Evolutionary conservation across 2,888 invertebrate genomes (phyloP), one percentile per base, ranked within the genome.

Genomic region (Alcis repandata): DNA sequence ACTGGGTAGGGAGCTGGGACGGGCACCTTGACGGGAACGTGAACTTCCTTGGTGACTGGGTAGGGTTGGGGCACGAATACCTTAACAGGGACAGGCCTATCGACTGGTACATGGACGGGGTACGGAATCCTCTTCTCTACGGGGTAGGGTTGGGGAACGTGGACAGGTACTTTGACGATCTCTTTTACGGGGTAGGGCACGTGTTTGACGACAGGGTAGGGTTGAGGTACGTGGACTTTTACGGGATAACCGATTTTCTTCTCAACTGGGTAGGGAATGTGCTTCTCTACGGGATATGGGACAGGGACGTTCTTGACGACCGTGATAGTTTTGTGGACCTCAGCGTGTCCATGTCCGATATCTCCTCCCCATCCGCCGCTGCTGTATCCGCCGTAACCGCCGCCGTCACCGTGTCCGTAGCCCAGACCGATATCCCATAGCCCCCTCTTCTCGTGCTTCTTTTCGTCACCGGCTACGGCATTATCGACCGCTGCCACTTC

Each of bases 401-500:
- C 85, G 20, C 88, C 85, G 54, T 54, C 62, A 27, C 69, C 71
- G 43, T 86, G 84, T 67, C 91, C 92, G 70, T 92, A 94, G 66
- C 94, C 94, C 66, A 94, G 91, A 72, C 94, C 94, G 70, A 85
- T 83, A 63, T 94, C 91, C 77, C 94, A 94, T 63, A 97, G 89
- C 61, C 97, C 97, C 78, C 97, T 95, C 85, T 97, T 97, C 74
- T 96, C 96, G 83, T 96, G 96, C 75, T 96, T 95, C 82, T 96
- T 96, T 69, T 95, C 95, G 59, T 88, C 93, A 53, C 85, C 88
- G 68, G 94, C 90, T 76, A 91, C 93, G 80, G 94, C 93, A 80
- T 91, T 90, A 79, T 94, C 94, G 85, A 89, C 87, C 87, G 90
- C 93, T 87, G 93, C 93, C 91, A 92, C 92, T 92, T 93, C 93